Conservation (phyloP, 2,888 invertebrate genomes). For the Metellina segmentata region DNA sequence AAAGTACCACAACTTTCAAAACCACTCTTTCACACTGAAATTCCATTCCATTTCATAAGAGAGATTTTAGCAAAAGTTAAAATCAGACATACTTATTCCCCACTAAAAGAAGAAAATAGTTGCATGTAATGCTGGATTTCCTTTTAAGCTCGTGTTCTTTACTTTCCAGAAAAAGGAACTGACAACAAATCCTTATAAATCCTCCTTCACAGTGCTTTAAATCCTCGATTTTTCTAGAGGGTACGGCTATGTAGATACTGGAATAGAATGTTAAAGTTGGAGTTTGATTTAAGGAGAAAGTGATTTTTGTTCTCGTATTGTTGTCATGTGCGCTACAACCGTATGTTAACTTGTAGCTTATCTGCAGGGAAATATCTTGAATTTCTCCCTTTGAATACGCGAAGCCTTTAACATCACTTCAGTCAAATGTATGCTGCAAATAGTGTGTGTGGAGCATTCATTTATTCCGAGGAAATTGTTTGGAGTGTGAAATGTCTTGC, state of each 20-base stretch:
- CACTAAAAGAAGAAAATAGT: constrained; percentile 3
- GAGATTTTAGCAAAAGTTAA: constrained; percentile 7
- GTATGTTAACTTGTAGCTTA: constrained; percentile 22
- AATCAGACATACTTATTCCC: constrained; percentile 7
- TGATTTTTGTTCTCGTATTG: constrained; percentile 16
- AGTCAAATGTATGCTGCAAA: not conserved
- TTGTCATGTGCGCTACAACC: not conserved
- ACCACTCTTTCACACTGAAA: too few species aligned
- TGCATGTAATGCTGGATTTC: constrained; percentile 2
- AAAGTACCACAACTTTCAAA: too few species aligned
- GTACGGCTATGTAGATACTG: constrained; percentile 10
- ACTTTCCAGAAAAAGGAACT: constrained; percentile 23
- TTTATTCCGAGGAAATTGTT: not conserved
- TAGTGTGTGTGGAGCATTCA: not conserved
- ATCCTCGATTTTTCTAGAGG: constrained; percentile 27
- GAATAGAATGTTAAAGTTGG: constrained; percentile 15
- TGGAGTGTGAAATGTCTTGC: not conserved
- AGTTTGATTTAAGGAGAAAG: constrained; percentile 32
- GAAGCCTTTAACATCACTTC: not conserved
- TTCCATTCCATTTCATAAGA: constrained; percentile 12
- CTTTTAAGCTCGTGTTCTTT: constrained; percentile 29
- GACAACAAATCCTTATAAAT: constrained; percentile 30
- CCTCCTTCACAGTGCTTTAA: constrained; percentile 22
- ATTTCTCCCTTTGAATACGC: not conserved
- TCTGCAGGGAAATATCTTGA: not conserved